Base-by-base conservation (phyloP, 2,888 invertebrate species). In the Chrysopilus asiliformis region DNA sequence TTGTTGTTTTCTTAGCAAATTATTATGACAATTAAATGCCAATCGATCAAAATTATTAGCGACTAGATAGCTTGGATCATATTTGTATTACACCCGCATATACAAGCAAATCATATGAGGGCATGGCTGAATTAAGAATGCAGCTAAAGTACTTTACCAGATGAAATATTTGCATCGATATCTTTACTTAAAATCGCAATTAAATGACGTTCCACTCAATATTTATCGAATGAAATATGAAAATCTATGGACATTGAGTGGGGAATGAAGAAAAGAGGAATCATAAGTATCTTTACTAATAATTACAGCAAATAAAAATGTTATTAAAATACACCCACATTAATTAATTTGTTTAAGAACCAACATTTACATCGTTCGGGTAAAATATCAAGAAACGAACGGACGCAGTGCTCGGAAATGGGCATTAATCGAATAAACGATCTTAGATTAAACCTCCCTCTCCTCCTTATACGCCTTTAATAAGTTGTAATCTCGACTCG, bases 281-380 rank as follows among this genome's bases (percentile, higher is more conserved):
- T n/a, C n/a, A n/a, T n/a, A n/a, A 14, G 14, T 16, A 16, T 7
- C 15, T 30, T 24, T 26, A 37, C 24, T 31, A 25, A 37, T 37
- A 37, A 37, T 37, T 37, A 37, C 26, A 17, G 26, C 24, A 37
- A 32, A 37, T 37, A 37, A 37, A 37, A 37, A 37, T 37, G 30
- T 37, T 37, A 37, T 37, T 37, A 37, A 37, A 37, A 24, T 37
- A 31, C 37, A 37, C 37, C 37, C 37, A 37, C 37, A 37, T 32
- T 37, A 37, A 37, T 37, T 37, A 37, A 37, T 37, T 37, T 37
- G 37, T 37, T 37, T 37, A 12, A 17, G 22, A 25, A 24, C 30
- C 22, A 15, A 25, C 24, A 22, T 25, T 31, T 19, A 19, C 19
- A 17, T 22, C 20, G 28, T 6, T 10, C 19, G 9, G 17, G 12